Base-by-base conservation (phyloP, 2,888 invertebrate species). In the Diarsia dahlii region DNA sequence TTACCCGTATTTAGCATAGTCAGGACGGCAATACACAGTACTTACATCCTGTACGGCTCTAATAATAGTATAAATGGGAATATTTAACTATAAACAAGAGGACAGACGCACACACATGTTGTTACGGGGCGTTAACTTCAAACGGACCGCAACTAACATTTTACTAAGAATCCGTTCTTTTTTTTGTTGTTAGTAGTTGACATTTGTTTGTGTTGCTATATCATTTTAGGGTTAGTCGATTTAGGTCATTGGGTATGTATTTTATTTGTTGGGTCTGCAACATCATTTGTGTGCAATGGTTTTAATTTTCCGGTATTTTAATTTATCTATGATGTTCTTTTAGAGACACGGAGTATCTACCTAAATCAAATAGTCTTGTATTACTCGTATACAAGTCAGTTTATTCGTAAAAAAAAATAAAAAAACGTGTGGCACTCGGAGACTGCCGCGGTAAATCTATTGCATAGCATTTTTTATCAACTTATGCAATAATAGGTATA, bases 111-210 rank as follows among this genome's bases (percentile, higher is more conserved):
- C 85, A 83, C 86, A 84, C 83, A 81, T 82, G 87, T 81, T 70
- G 84, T 70, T 71, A 86, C 83, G 89, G 81, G 64, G 79, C 89
- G 82, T 89, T 89, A 85, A 89, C 84, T 78, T 87, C 89, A 89
- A 89, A 89, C 87, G 80, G 87, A 84, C 82, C 89, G 89, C 82
- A 75, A 84, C 88, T 74, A 84, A 88, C 79, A 82, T 84, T 84
- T 88, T 88, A 89, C 88, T 86, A 71, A 80, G 89, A 84, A 84
- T 78, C 65, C 34, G 79, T 82, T 78, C n/a, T 77, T 84, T 76
- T 28, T 74, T 81, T 81, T 81, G 50, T 82, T 81, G 78, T 78
- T 70, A 68, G 52, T 78, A 80, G 75, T 71, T 84, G 77, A 70
- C 58, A 69, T 77, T 81, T 84, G 75, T 80, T 60, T 84, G 50